Conservation (phyloP, 2,888 invertebrate species). For the Campopleginae sp. region DNA sequence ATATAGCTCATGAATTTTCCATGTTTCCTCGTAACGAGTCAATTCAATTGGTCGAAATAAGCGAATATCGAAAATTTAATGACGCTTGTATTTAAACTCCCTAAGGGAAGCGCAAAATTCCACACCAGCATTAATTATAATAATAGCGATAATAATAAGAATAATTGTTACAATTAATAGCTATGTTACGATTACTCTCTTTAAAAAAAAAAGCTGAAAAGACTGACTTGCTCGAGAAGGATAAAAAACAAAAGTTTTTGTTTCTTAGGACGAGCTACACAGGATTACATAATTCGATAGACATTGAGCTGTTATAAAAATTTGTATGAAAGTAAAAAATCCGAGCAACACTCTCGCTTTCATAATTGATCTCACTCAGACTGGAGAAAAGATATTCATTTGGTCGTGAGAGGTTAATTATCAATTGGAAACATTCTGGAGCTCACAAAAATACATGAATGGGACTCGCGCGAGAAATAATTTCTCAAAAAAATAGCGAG, state of each 20-base stretch:
- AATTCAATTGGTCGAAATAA: not conserved
- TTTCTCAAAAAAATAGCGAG: slow-evolving; percentile 13
- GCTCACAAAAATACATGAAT: slow-evolving; percentile 28
- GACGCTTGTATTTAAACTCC: slow-evolving; percentile 6
- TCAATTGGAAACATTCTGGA: slow-evolving; percentile 35
- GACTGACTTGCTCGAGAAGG: slow-evolving; percentile 37
- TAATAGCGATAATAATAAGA: slow-evolving; percentile 36
- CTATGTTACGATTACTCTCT: slow-evolving; percentile 39
- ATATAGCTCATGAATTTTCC: not conserved
- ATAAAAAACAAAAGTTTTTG: slow-evolving; percentile 16
- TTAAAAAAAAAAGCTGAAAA: slow-evolving; percentile 13
- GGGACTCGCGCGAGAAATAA: slow-evolving; percentile 28
- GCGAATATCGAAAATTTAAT: not conserved
- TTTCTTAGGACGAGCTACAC: slow-evolving; percentile 24
- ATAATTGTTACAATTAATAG: slow-evolving; percentile 36
- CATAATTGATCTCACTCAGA: slow-evolving; percentile 20
- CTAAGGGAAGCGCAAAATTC: slow-evolving; percentile 48
- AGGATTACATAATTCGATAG: slow-evolving; percentile 36
- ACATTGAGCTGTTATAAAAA: slow-evolving; percentile 63
- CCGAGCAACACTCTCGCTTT: slow-evolving; percentile 28
- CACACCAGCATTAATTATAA: slow-evolving; percentile 55
- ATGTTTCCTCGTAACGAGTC: not conserved
- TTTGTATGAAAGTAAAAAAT: slow-evolving; percentile 69
- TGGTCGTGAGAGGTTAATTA: not conserved
- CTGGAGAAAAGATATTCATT: slow-evolving; percentile 14